Evolutionary conservation across 2,888 invertebrate genomes (phyloP), one percentile per base, ranked within the genome.

Genomic region (Drosophila sordidapex): DNA sequence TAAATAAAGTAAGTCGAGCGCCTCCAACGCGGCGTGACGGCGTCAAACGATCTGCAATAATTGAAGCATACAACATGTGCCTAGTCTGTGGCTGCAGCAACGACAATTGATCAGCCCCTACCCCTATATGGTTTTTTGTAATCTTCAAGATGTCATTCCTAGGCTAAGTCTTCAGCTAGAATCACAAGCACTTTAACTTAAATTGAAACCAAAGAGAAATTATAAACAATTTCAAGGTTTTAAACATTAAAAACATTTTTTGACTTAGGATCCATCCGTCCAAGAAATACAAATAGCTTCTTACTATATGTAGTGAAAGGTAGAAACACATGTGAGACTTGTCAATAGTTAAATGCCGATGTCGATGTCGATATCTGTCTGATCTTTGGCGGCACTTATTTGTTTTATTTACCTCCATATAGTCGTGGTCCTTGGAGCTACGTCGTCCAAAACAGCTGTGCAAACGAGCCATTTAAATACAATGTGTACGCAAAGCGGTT

Each of bases 381-480:
- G 75, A 62, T 74, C 62, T 62, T 35, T 36, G 53, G 49, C 29
- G 36, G 31, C 18, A 63, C 48, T 27, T 65, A 49, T 72, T 67
- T 33, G 31, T 38, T 46, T 46, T 46, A 25, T 46, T 46, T 46
- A 25, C 46, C 46, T 46, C 33, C 31, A 48, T 59, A 53, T 76
- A 71, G 66, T 33, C 60, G 48, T 65, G 40, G 63, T 78, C 74
- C 76, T 66, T 49, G 53, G 49, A 13, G 10, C 35, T 18, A 31
- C 40, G 21, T 31, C 48, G 27, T 8, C 11, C 4, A 75, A 79
- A 84, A 80, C 84, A 84, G 78, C 81, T 84, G 84, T 71, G n/a
- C 21, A 78, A 80, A 78, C 58, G 56, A 56, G 33, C 73, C 70
- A 54, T 59, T 72, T 65, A 54, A 71, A 60, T 62, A 49, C 74